phyloP scores from a whole-genome alignment of 2,797 vertebrate genomes.

The Rhincodon typus region DNA sequence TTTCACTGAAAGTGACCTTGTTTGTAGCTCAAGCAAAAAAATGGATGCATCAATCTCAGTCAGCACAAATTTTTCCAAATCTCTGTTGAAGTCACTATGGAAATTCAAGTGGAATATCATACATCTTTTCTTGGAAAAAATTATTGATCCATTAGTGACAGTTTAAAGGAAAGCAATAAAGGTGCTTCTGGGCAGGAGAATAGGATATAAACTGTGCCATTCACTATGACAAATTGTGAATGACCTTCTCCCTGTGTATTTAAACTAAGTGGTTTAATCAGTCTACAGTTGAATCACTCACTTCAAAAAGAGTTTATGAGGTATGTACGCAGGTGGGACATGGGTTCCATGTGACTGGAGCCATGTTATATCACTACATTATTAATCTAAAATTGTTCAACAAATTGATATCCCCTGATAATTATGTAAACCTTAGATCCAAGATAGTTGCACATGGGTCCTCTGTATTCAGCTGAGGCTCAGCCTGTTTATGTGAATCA shows the following conservation, averaged over 20 bases:
- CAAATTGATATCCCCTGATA: conserved; percentile 10
- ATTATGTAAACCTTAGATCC: neutral
- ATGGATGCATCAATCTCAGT: neutral
- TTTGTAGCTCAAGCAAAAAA: neutral
- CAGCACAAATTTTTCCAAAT: neutral
- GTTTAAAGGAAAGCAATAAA: neutral
- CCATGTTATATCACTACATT: neutral
- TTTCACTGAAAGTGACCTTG: neutral
- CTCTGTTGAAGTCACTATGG: neutral
- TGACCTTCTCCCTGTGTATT: neutral
- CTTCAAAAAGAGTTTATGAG: neutral
- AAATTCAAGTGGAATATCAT: neutral
- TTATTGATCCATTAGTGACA: neutral
- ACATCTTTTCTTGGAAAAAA: neutral
- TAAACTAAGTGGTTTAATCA: neutral
- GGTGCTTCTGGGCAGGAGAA: neutral
- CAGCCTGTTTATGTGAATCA: neutral
- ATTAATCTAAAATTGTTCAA: neutral
- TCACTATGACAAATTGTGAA: neutral
- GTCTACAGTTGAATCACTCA: neutral
- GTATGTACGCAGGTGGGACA: neutral
- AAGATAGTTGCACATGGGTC: conserved; percentile 4
- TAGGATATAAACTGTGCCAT: neutral
- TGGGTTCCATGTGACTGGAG: neutral
- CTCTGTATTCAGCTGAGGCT: neutral